Base-by-base conservation (phyloP, 2,113 vertebrate species). In the Rhipidura dahli region DNA sequence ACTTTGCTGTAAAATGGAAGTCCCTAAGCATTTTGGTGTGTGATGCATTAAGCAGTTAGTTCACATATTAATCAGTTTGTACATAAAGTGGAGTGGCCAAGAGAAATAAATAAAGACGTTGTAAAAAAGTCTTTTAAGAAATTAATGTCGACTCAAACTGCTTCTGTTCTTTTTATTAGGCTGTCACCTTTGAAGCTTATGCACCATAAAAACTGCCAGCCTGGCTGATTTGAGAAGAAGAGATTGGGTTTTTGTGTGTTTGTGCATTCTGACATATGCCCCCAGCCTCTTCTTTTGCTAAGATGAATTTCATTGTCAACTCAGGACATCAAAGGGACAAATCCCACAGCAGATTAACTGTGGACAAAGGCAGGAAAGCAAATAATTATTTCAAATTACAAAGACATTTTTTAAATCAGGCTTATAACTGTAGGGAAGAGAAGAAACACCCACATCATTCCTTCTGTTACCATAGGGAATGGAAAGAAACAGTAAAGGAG, bases 331-430 rank as follows among this genome's bases (percentile, higher is more conserved):
- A 90, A 86, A 56, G 45, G 51, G 83, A 78, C 53, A 75, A 90
- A 94, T 59, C 51, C 44, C 56, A 59, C 44, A 75, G 51, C 49
- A 84, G 60, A 77, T 60, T 51, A 93, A 84, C 63, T 50, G 23
- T 21, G 56, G 69, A 69, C 76, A 87, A 83, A 81, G 57, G 78
- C 39, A 87, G 44, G 23, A 71, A 96, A 83, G 49, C 28, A 68
- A 80, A 71, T 40, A 78, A 79, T 71, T 71, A 75, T 60, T 93
- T 90, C 56, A 87, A 92, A 88, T 92, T 78, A 88, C n/a, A 60
- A 83, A 80, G 54, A 24, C 9, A 42, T 61, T 57, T 87, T 64
- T 20, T 42, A 88, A 86, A 80, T 47, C 85, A 73, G 63, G 39
- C 71, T 93, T 90, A 77, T 76, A 92, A 88, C 49, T 70, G 71